phyloP scores from a whole-genome alignment of 2,113 vertebrate genomes.

The Cygnus buccinator region DNA sequence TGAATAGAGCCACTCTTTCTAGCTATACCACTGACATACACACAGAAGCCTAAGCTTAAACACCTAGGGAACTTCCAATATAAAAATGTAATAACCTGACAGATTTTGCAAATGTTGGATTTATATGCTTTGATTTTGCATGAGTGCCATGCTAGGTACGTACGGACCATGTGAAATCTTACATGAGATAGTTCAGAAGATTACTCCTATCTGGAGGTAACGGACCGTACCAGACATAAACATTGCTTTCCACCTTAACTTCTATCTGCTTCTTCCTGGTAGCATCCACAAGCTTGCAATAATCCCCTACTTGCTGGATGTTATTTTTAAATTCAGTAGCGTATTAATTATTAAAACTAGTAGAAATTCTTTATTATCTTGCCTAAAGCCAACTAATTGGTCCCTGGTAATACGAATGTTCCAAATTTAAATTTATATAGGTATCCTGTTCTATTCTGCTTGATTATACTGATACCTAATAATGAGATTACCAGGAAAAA shows the following conservation, averaged over 20 bases:
- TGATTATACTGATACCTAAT: neutral
- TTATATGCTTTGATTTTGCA: neutral
- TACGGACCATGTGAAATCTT: neutral
- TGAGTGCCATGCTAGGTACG: neutral
- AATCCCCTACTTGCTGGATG: neutral
- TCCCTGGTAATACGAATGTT: neutral
- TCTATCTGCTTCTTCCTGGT: neutral
- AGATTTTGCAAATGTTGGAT: neutral
- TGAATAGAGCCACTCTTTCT: neutral
- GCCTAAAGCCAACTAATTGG: neutral
- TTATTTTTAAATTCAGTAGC: neutral
- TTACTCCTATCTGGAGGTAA: neutral
- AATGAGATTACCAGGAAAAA: neutral
- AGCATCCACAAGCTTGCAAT: neutral
- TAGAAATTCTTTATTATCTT: neutral
- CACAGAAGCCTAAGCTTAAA: neutral
- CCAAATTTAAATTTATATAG: neutral
- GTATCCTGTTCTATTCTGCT: neutral
- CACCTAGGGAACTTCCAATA: neutral
- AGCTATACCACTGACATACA: neutral
- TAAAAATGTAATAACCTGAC: neutral
- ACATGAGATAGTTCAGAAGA: neutral
- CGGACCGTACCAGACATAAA: neutral
- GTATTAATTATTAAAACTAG: neutral
- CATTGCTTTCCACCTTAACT: neutral